Evolutionary conservation across 2,888 invertebrate genomes (phyloP), one percentile per base, ranked within the genome.

Genomic region (Cybosia mesomella): DNA sequence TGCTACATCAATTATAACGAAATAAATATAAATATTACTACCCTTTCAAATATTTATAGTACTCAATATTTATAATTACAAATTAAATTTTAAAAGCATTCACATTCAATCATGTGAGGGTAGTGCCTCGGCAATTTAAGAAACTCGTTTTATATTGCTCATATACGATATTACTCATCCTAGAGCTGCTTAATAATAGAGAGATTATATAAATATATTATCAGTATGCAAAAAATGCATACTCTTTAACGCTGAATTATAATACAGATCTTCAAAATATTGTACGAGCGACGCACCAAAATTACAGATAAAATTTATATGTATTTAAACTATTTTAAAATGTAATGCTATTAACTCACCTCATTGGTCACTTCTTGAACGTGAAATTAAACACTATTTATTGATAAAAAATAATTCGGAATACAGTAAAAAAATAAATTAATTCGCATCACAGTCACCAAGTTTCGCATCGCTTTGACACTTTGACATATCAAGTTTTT

Each of bases 301-400:
- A 53, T 39, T 24, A 11, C 8, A 60, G 5, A n/a, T 28, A 15
- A 58, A 49, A 18, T 32, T 32, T 28, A 18, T 28, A 58, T 32
- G 22, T n/a, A 36, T 13, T 34, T 54, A 7, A 9, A n/a, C 8
- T 28, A 24, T 13, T 10, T 28, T 21, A 49, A 22, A 22, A 11
- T 49, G 5, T 43, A 24, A 70, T 70, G 54, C 60, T n/a, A 11
- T 57, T 13, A 21, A 74, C 84, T 83, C 49, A 84, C 84, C 84
- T 84, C 83, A 82, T 84, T 81, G 79, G 84, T 82, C 67, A 68
- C 70, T 76, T 66, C 65, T 72, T 67, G 18, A 62, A 68, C 49
- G 71, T 62, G 58, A 59, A 61, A 67, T 67, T 68, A 64, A 61
- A 36, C 57, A 67, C 66, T 77, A 65, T 61, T 65, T 64, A 59